Conservation (phyloP, 1,140 invertebrate species). For the Drosophila kepulauana region DNA sequence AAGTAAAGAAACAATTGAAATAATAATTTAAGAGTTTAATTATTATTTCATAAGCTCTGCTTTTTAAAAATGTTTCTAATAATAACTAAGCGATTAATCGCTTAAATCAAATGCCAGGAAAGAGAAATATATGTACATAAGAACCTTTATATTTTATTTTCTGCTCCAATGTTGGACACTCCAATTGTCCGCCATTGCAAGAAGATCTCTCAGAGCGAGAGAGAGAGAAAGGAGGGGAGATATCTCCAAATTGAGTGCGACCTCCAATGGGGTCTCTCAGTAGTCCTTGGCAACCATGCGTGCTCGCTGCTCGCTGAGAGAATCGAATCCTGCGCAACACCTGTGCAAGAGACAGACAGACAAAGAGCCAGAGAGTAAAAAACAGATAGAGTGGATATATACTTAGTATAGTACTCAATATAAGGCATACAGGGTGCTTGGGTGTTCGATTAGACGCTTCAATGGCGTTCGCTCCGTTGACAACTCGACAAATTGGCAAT, state of each 20-base stretch:
- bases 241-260: not conserved
- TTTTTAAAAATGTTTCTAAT: too few relatives aligned
- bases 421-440: slow-evolving; percentile 54
- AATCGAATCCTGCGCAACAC: slow-evolving; percentile 55
- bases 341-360: slow-evolving; percentile 35
- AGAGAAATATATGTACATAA: too few relatives aligned
- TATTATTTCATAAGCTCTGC: too few relatives aligned
- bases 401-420: not conserved
- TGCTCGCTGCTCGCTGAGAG: not conserved
- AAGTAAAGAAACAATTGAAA: too few relatives aligned
- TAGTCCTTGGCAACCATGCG: slow-evolving; percentile 14
- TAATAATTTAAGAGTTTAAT: too few relatives aligned
- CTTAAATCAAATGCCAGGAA: too few relatives aligned
- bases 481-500: slow-evolving; percentile 41
- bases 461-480: slow-evolving; percentile 37
- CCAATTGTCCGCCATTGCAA: slow-evolving; percentile 12
- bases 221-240: not conserved
- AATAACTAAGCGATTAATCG: too few relatives aligned
- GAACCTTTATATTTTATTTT: not conserved
- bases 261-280: not conserved
- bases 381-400: not conserved
- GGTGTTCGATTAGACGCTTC: slow-evolving; percentile 72
- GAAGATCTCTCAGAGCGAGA: slow-evolving; percentile 12
- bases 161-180: slow-evolving; percentile 1
- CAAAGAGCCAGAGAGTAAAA: not conserved